Evolutionary conservation across 2,113 vertebrate species (phyloP).

Genomic region (Tringa solitaria): DNA sequence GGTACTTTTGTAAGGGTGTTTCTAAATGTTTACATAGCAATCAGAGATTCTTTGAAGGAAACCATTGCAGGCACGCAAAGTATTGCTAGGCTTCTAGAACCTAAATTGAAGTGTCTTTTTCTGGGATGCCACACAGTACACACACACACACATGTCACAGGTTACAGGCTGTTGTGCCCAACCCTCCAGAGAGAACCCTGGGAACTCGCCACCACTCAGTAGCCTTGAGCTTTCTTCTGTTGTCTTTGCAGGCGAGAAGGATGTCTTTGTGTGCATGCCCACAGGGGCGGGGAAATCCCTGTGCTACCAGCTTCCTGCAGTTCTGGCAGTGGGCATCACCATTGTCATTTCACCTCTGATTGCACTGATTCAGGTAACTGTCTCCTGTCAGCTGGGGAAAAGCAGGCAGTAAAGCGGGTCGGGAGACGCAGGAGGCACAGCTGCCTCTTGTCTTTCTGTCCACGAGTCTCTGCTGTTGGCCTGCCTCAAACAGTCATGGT

Average conservation of each 20-base stretch:
- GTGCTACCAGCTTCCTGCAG: slow-evolving; percentile 95
- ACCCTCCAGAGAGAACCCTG: background rate
- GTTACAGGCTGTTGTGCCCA: background rate
- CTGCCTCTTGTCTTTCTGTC: background rate
- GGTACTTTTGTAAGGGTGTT: background rate
- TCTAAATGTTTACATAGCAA: background rate
- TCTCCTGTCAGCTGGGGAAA: background rate
- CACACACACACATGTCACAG: background rate
- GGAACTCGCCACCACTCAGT: background rate
- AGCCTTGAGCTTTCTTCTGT: slow-evolving; percentile 45
- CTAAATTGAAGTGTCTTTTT: background rate
- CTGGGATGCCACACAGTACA: background rate
- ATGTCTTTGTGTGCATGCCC: slow-evolving; percentile 98
- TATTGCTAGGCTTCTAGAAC: background rate
- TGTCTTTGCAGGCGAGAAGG: slow-evolving; percentile 84
- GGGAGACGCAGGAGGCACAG: background rate
- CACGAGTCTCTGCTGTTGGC: background rate
- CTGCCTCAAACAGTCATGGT: background rate
- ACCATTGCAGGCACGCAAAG: background rate
- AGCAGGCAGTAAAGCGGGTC: background rate
- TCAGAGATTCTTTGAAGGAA: background rate
- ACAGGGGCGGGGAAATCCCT: slow-evolving; percentile 97
- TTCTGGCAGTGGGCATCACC: slow-evolving; percentile 89
- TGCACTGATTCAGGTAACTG: slow-evolving; percentile 93
- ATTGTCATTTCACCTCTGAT: slow-evolving; percentile 95